A percentile compares a stretch with the other conserved stretches of the same genome.
phyloP scores from a whole-genome alignment of 2,888 invertebrate species.

The Plagodis pulveraria region DNA sequence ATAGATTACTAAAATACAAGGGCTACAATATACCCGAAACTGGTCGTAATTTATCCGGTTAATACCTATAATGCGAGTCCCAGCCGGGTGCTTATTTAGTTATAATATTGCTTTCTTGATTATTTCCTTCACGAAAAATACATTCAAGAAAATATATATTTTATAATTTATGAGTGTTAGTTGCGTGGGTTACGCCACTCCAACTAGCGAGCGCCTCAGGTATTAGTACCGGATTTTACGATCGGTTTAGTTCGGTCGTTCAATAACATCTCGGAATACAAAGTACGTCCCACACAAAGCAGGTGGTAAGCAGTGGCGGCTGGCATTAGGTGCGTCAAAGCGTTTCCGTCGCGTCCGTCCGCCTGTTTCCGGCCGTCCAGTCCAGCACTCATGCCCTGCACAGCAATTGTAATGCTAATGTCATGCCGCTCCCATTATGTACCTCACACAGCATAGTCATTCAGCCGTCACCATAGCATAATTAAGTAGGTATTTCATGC shows the following conservation, averaged over 20 bases:
- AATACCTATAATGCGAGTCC: too few relatives aligned
- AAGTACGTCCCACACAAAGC: conserved; percentile 31
- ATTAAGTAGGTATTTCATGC: conserved; percentile 34
- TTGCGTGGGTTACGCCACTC: conserved; percentile 29
- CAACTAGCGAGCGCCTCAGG: conserved; percentile 21
- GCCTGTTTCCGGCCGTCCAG: conserved; percentile 23
- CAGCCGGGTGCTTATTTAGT: too few relatives aligned
- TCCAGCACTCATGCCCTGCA: conserved; percentile 17
- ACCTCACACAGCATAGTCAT: conserved; percentile 41
- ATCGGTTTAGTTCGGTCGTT: conserved; percentile 23
- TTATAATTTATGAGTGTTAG: conserved; percentile 11
- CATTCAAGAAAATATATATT: conserved; percentile 6
- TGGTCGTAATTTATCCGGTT: too few relatives aligned
- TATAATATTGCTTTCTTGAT: neutral
- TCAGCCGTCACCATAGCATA: conserved; percentile 36
- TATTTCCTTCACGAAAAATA: conserved; percentile 17
- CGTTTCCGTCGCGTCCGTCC: conserved; percentile 30
- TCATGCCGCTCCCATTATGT: conserved; percentile 61
- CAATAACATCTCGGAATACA: conserved; percentile 29
- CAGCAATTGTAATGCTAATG: conserved; percentile 62
- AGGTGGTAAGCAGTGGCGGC: conserved; percentile 24
- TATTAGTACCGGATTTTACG: conserved; percentile 22
- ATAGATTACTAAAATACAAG: too few relatives aligned
- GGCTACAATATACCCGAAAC: too few relatives aligned
- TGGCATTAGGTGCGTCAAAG: conserved; percentile 41